These are phyloP conservation scores for Drosophila malerkotliana DNA, from an alignment of 1,140 invertebrate genomes.

Conservation along the genomic window DNA sequence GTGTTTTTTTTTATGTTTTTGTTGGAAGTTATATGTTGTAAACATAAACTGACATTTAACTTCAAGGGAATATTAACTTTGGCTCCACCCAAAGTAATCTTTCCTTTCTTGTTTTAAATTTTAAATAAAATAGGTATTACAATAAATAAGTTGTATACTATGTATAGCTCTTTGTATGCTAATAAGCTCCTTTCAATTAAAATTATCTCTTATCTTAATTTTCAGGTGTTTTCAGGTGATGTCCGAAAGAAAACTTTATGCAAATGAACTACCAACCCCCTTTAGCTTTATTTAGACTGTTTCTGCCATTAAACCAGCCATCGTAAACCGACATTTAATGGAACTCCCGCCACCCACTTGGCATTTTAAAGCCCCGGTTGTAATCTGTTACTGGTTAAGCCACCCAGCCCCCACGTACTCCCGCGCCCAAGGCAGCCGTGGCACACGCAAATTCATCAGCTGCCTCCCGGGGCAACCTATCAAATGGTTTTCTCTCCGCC, in stretches of 20 bases:
- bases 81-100: too few species aligned
- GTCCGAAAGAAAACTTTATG: neutral
- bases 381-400: conserved; percentile 5
- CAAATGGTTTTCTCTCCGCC: conserved; percentile 11
- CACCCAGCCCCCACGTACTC: neutral
- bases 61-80: too few species aligned
- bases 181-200: neutral
- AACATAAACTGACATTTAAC: too few species aligned
- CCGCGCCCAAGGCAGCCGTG: conserved; percentile 6
- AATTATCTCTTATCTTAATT: neutral
- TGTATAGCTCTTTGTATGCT: neutral
- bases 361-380: conserved; percentile 21
- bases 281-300: neutral
- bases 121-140: too few species aligned
- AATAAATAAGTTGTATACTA: too few species aligned
- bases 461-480: conserved; percentile 52
- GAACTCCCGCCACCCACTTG: conserved; percentile 32
- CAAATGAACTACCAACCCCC: neutral
- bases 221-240: neutral
- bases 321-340: conserved; percentile 6
- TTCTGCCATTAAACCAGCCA: conserved; percentile 4
- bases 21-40: too few species aligned
- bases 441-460: conserved; percentile 40
- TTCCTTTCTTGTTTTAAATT: too few species aligned
- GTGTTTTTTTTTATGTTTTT: too few species aligned